Percentiles rank a stretch among this genome's conserved stretches.
Conservation (phyloP, 1,140 invertebrate species). For the Eubasilissa regina region DNA sequence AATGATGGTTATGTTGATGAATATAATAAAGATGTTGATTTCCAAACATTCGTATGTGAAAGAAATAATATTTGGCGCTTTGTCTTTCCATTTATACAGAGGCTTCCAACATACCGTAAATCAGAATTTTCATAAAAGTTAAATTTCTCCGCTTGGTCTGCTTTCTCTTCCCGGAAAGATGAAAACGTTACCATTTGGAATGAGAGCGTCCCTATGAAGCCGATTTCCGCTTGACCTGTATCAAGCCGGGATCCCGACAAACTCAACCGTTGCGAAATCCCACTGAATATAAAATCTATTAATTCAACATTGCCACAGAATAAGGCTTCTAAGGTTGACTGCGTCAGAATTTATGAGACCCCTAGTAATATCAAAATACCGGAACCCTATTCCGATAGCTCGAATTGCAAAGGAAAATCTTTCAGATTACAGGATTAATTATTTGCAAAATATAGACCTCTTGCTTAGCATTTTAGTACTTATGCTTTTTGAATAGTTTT, state of each 20-base stretch:
- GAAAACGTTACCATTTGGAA: constrained; percentile 11
- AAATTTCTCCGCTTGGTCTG: background rate
- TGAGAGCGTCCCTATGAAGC: background rate
- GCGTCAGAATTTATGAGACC: constrained; percentile 1
- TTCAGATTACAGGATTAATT: background rate
- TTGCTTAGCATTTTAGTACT: background rate
- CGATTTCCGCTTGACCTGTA: constrained; percentile 19
- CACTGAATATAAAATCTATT: constrained; percentile 20
- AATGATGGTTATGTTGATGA: too few relatives aligned
- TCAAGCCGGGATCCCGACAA: background rate
- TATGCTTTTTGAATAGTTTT: background rate
- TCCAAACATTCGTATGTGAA: too few relatives aligned
- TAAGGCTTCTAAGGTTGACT: constrained; percentile 18
- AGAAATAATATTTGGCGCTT: too few relatives aligned
- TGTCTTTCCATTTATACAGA: too few relatives aligned
- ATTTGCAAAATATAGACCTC: background rate
- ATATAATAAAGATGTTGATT: too few relatives aligned
- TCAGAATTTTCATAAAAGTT: too few relatives aligned
- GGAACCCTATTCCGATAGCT: background rate
- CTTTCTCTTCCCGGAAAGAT: background rate
- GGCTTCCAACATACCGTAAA: too few relatives aligned
- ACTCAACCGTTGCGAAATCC: background rate
- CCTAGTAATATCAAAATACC: constrained; percentile 7
- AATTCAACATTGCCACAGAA: background rate
- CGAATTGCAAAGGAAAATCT: background rate